Evolutionary conservation across 1,140 invertebrate species (phyloP).

Genomic region (Parapsyche elsis): DNA sequence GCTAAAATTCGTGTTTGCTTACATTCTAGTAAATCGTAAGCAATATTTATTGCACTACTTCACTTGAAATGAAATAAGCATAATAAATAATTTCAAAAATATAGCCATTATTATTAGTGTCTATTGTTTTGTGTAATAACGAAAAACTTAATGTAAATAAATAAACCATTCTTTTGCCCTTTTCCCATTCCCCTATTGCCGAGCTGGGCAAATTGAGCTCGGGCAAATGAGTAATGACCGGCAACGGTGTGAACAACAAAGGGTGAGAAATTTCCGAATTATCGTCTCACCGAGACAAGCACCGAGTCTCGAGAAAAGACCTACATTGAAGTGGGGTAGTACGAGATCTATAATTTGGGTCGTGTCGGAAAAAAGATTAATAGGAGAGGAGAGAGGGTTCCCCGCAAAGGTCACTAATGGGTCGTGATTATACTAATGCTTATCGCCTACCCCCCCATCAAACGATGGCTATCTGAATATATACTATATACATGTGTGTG

Average conservation of each 20-base stretch:
- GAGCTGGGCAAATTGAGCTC: not conserved
- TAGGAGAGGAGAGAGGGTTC: not conserved
- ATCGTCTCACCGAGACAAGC: not conserved
- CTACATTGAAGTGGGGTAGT: not conserved
- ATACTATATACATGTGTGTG: not conserved
- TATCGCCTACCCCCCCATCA: conserved; percentile 2
- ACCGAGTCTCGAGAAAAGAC: not conserved
- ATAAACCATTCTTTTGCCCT: not conserved
- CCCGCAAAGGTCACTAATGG: conserved; percentile 26
- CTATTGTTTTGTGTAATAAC: too few relatives aligned
- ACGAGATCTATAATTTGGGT: conserved; percentile 12
- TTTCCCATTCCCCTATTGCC: not conserved
- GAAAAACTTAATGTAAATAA: not conserved
- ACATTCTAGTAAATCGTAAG: too few relatives aligned
- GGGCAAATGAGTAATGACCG: conserved; percentile 7
- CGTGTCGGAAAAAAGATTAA: not conserved
- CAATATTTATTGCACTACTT: too few relatives aligned
- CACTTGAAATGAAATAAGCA: too few relatives aligned
- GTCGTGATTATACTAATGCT: conserved; percentile 36
- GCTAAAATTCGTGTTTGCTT: too few relatives aligned
- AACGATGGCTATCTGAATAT: conserved; percentile 23
- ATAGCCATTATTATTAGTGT: too few relatives aligned
- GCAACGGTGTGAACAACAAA: not conserved
- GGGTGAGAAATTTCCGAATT: conserved; percentile 4
- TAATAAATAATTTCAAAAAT: too few relatives aligned